A percentile compares a stretch with the other conserved stretches of the same genome.
These are phyloP conservation scores for Caenorhabditis latens DNA, from an alignment of 1,140 invertebrate genomes.

Conservation along the genomic window DNA sequence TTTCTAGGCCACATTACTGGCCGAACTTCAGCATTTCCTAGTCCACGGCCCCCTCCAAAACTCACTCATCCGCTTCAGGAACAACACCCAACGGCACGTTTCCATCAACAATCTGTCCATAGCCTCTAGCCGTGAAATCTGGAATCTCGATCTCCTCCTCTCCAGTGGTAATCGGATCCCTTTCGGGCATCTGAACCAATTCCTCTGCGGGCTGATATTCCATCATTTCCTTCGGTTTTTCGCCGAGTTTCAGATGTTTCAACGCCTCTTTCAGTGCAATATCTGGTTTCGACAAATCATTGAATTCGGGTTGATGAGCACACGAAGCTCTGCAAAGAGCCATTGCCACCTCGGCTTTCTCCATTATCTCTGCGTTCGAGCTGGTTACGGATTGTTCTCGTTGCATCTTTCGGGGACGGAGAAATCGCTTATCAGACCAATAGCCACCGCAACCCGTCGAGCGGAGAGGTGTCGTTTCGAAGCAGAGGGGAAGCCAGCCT, in stretches of 20 bases:
- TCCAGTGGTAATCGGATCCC: slow-evolving; percentile 23
- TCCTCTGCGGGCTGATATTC: slow-evolving; percentile 35
- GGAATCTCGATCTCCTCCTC: slow-evolving; percentile 20
- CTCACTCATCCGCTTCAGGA: slow-evolving; percentile 9
- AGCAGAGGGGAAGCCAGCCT: not conserved
- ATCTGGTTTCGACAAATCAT: not conserved
- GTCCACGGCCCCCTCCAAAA: not conserved
- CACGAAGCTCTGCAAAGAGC: not conserved
- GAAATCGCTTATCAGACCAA: slow-evolving; percentile 35
- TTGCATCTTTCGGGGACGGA: slow-evolving; percentile 22
- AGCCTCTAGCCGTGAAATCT: slow-evolving; percentile 18
- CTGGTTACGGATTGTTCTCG: not conserved
- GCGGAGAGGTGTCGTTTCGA: slow-evolving; percentile 6
- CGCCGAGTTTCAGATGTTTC: not conserved
- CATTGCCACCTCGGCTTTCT: slow-evolving; percentile 40
- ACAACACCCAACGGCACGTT: not conserved
- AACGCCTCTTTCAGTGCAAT: slow-evolving; percentile 8
- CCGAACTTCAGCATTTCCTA: too few species aligned
- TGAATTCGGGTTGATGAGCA: not conserved
- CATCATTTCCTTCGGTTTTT: not conserved
- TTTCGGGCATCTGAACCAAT: not conserved
- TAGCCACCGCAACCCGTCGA: slow-evolving; percentile 17
- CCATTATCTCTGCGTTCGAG: slow-evolving; percentile 37
- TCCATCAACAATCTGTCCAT: slow-evolving; percentile 33
- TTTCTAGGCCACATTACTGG: too few species aligned